These are phyloP conservation scores for Thera obeliscata DNA, from an alignment of 2,888 invertebrate species.

Conservation along the genomic window DNA sequence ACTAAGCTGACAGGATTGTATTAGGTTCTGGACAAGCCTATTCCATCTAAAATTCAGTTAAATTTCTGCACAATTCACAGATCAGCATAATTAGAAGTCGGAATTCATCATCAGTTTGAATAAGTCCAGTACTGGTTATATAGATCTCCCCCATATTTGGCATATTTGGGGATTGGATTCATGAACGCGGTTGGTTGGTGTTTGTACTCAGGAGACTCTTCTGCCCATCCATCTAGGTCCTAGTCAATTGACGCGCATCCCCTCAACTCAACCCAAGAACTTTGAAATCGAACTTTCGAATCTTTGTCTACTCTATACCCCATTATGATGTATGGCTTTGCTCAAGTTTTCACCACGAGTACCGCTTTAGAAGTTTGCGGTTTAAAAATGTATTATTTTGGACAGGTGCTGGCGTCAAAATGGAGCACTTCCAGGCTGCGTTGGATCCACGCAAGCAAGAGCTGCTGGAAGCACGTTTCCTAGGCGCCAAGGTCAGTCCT, in stretches of 20 bases:
- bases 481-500: slow-evolving; percentile 95
- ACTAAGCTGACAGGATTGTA: no score
- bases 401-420: slow-evolving; percentile 95
- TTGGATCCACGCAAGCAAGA: slow-evolving; percentile 99
- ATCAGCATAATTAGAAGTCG: background rate
- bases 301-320: background rate
- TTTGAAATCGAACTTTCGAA: background rate
- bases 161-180: no score
- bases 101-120: no score
- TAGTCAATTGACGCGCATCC: no score
- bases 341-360: slow-evolving; percentile 11
- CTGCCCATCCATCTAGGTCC: no score
- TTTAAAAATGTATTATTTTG: slow-evolving; percentile 53
- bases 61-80: no score
- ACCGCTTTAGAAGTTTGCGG: slow-evolving; percentile 24
- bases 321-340: background rate
- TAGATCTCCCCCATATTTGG: no score
- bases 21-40: no score
- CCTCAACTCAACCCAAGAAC: background rate
- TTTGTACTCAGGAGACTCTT: no score
- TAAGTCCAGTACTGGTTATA: no score
- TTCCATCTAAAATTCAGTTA: no score
- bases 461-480: slow-evolving; percentile 98
- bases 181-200: no score
- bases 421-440: slow-evolving; percentile 98